phyloP scores from a whole-genome alignment of 2,888 invertebrate genomes.

The Drosophila eohydei region DNA sequence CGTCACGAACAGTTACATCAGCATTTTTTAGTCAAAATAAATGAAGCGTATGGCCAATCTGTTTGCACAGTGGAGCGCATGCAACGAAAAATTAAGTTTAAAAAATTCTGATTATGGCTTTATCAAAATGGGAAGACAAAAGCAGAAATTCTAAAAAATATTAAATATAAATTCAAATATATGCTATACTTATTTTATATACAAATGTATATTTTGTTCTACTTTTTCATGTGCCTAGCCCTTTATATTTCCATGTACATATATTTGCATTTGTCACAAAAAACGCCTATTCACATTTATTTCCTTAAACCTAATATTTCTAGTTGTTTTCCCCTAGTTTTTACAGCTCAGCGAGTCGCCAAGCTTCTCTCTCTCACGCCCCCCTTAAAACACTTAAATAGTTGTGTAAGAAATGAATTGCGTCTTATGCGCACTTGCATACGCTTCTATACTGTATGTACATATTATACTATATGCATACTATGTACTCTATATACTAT shows the following conservation, averaged over 20 bases:
- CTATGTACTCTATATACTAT: slow-evolving; percentile 6
- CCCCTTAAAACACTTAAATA: slow-evolving; percentile 4
- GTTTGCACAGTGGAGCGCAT: slow-evolving; percentile 48
- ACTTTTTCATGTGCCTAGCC: background rate
- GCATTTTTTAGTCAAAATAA: slow-evolving; percentile 30
- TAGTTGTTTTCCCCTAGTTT: slow-evolving; percentile 14
- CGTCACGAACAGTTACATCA: slow-evolving; percentile 62
- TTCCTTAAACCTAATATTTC: slow-evolving; percentile 42
- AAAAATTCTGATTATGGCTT: background rate
- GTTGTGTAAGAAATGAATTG: slow-evolving; percentile 70
- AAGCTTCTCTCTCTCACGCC: background rate
- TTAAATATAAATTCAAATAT: background rate
- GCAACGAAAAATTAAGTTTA: background rate
- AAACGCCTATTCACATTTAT: slow-evolving; percentile 15
- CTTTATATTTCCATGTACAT: background rate
- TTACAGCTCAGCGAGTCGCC: slow-evolving; percentile 13
- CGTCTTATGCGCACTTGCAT: slow-evolving; percentile 72
- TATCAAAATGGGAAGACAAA: background rate
- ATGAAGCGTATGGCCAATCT: slow-evolving; percentile 48
- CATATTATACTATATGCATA: slow-evolving; percentile 7
- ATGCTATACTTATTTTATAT: background rate
- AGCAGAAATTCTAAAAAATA: background rate
- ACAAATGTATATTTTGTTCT: background rate
- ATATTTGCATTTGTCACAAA: background rate
- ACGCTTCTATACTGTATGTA: slow-evolving; percentile 8